Evolutionary conservation across 2,888 invertebrate genomes (phyloP).

Genomic region (Cantharis rufa): DNA sequence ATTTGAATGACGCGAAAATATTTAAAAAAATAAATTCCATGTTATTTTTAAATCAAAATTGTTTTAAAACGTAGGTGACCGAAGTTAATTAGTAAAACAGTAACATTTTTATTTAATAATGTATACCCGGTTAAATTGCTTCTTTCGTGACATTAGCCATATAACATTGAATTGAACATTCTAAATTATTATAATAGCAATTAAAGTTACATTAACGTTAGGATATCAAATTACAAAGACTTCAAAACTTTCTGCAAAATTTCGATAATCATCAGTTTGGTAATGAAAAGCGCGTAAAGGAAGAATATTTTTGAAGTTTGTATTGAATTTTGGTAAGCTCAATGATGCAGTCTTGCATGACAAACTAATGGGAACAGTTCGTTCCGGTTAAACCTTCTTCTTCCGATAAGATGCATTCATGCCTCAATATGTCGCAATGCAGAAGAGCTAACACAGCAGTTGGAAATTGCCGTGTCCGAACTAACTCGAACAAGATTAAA

Average conservation of each 20-base stretch:
- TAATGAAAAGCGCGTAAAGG: neutral
- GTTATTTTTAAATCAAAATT: neutral
- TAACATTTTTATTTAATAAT: neutral
- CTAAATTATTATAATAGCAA: neutral
- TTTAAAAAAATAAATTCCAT: neutral
- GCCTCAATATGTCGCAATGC: constrained; percentile 52
- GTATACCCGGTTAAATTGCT: neutral
- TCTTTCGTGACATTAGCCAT: neutral
- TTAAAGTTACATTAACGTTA: neutral
- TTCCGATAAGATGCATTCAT: constrained; percentile 48
- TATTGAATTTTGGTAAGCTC: constrained; percentile 22
- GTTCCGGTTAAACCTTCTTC: constrained; percentile 34
- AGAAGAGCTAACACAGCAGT: constrained; percentile 39
- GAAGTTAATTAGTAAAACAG: neutral
- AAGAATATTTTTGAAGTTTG: neutral
- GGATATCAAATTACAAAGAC: neutral
- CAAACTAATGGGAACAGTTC: constrained; percentile 28
- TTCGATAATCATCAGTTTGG: neutral
- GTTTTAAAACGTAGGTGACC: too few species aligned
- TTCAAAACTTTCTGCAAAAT: neutral
- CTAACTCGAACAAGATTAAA: constrained; percentile 31
- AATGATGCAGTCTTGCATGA: constrained; percentile 33
- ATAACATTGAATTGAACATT: neutral
- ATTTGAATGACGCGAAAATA: neutral
- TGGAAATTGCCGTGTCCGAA: constrained; percentile 33